A percentile compares a stretch with the other conserved stretches of the same genome.
These are phyloP conservation scores for Andricus grossulariae DNA, from an alignment of 1,140 invertebrate genomes.

Conservation along the genomic window DNA sequence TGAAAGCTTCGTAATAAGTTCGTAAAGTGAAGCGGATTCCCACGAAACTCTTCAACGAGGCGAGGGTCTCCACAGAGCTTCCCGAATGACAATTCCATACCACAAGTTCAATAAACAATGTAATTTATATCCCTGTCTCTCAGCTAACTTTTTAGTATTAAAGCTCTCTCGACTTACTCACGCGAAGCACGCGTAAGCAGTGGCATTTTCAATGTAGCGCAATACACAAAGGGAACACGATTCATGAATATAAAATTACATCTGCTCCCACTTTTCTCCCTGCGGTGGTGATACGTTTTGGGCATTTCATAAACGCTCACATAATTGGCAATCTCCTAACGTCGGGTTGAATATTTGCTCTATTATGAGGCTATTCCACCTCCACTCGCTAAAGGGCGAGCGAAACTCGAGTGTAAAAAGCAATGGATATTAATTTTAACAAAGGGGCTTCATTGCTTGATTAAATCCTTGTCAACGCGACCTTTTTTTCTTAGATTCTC, in stretches of 20 bases:
- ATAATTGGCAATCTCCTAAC: conserved; percentile 28
- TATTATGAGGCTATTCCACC: conserved; percentile 14
- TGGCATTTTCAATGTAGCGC: conserved; percentile 20
- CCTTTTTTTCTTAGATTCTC: neutral
- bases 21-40: conserved; percentile 10
- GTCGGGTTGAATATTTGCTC: conserved; percentile 1
- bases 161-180: conserved; percentile 10
- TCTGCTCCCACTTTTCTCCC: neutral
- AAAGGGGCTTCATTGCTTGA: neutral
- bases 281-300: conserved; percentile 12
- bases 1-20: conserved; percentile 23
- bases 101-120: conserved; percentile 32
- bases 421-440: conserved; percentile 12
- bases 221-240: conserved; percentile 20
- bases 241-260: conserved; percentile 31
- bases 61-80: neutral
- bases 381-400: neutral
- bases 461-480: neutral
- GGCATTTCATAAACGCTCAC: conserved; percentile 18
- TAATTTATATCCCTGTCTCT: conserved; percentile 19
- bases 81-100: conserved; percentile 11
- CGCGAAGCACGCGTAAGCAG: conserved; percentile 25
- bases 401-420: neutral
- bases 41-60: neutral
- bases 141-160: conserved; percentile 4